phyloP scores from a whole-genome alignment of 2,113 vertebrate species.

The Mungos mungo region DNA sequence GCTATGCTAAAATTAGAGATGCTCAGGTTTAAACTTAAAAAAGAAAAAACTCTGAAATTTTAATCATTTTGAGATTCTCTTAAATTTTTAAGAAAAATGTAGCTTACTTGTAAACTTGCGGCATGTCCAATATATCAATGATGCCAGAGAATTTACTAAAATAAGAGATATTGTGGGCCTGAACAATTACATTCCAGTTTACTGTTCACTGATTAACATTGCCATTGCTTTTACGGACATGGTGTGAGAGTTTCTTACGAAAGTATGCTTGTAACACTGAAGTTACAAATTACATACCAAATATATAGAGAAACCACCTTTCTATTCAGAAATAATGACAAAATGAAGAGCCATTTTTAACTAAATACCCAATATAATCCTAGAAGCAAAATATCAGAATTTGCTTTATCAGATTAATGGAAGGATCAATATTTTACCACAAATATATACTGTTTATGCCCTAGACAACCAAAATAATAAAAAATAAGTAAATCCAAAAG shows the following conservation, averaged over 20 bases:
- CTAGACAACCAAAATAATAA: background rate
- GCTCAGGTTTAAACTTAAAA: background rate
- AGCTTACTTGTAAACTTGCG: background rate
- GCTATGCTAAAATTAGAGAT: background rate
- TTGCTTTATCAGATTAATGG: background rate
- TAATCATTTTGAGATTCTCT: background rate
- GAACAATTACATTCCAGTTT: background rate
- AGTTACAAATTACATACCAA: background rate
- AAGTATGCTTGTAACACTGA: background rate
- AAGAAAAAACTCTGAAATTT: background rate
- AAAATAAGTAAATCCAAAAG: background rate
- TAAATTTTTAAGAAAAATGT: background rate
- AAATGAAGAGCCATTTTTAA: background rate
- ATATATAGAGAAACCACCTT: background rate
- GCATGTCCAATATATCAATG: background rate
- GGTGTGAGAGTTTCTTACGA: background rate
- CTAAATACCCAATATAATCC: background rate
- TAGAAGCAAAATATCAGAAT: background rate
- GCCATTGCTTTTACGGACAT: background rate
- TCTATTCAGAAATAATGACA: conserved; percentile 20
- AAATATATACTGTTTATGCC: background rate
- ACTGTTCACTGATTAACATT: background rate
- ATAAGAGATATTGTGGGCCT: background rate
- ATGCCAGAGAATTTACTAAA: background rate
- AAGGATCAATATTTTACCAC: background rate